These are phyloP conservation scores for Podilymbus podiceps DNA, from an alignment of 2,113 vertebrate genomes.

Conservation along the genomic window DNA sequence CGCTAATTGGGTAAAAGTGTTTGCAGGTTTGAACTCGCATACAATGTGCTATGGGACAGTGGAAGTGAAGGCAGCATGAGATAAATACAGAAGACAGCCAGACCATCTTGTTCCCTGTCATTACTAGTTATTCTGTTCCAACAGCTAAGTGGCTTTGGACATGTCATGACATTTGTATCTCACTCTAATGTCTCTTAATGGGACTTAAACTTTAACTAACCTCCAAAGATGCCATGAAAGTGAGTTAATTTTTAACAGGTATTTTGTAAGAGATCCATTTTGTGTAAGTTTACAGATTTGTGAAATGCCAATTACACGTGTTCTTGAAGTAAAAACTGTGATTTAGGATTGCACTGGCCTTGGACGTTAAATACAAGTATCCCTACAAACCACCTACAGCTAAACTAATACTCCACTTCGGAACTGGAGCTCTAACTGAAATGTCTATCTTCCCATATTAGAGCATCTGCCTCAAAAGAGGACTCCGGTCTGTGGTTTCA, in stretches of 20 bases:
- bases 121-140: neutral
- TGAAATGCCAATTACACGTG: neutral
- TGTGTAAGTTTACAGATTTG: neutral
- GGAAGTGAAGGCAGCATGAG: neutral
- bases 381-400: neutral
- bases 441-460: neutral
- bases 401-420: neutral
- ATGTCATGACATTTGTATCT: neutral
- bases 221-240: neutral
- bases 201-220: conserved; percentile 30
- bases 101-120: neutral
- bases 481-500: neutral
- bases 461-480: neutral
- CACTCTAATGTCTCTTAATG: neutral
- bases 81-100: neutral
- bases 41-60: neutral
- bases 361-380: neutral
- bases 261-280: neutral
- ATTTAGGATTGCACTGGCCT: neutral
- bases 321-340: neutral
- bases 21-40: neutral
- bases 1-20: conserved; percentile 29
- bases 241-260: conserved; percentile 19
- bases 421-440: neutral
- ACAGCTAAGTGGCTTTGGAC: neutral